These are phyloP conservation scores for Pangasius krempfi DNA, from an alignment of 2,797 vertebrate species.

Conservation along the genomic window DNA sequence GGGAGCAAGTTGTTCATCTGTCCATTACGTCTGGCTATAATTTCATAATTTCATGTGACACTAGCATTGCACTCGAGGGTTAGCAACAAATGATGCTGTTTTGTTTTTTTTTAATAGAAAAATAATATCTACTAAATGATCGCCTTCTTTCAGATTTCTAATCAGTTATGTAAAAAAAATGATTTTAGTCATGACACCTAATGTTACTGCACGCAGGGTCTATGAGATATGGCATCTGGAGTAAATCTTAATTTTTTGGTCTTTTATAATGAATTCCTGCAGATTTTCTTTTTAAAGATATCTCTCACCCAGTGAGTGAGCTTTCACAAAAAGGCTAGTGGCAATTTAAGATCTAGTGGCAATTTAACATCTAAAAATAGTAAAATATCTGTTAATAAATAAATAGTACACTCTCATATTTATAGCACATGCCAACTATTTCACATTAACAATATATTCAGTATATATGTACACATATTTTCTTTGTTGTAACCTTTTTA, in stretches of 20 bases:
- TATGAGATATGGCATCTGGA: conserved; percentile 74
- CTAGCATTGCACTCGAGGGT: conserved; percentile 45
- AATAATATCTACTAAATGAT: conserved; percentile 47
- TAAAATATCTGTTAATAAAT: conserved; percentile 74
- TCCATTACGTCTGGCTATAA: conserved; percentile 59
- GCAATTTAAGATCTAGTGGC: conserved; percentile 70
- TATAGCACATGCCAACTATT: conserved; percentile 77
- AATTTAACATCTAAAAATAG: conserved; percentile 70
- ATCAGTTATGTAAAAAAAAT: conserved; percentile 34
- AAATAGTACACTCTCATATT: conserved; percentile 73
- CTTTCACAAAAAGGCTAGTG: conserved; percentile 74
- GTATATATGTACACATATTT: conserved; percentile 60
- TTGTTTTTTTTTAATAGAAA: conserved; percentile 34
- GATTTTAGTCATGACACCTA: conserved; percentile 30
- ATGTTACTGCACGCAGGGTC: conserved; percentile 69
- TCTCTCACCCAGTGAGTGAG: conserved; percentile 65
- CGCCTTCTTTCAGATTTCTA: conserved; percentile 31
- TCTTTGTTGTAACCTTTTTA: conserved; percentile 59
- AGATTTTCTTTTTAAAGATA: conserved; percentile 64
- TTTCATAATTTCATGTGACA: conserved; percentile 32
- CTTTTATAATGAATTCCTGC: conserved; percentile 71
- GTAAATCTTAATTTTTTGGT: conserved; percentile 75
- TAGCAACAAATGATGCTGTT: conserved; percentile 14
- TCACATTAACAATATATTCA: conserved; percentile 64
- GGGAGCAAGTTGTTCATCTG: conserved; percentile 72